Percentiles rank a stretch among this genome's conserved stretches.
These are phyloP conservation scores for Pelosia muscerda DNA, from an alignment of 2,888 invertebrate genomes.

Conservation along the genomic window DNA sequence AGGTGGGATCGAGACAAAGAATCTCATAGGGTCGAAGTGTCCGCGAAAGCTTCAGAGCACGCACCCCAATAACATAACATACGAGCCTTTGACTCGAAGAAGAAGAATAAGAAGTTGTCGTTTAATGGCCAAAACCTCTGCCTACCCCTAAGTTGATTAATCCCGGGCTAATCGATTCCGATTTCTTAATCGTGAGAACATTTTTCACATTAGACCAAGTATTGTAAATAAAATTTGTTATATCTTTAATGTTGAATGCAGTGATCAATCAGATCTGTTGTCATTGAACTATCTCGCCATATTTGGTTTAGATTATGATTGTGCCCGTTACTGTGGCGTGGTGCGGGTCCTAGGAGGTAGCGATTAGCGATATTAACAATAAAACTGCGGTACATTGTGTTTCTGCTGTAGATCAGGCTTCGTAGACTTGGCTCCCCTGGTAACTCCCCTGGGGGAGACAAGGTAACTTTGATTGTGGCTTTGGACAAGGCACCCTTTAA, in stretches of 20 bases:
- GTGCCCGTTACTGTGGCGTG: slow-evolving; percentile 44
- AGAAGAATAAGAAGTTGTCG: no score
- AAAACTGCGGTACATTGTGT: not conserved
- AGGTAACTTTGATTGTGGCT: no score
- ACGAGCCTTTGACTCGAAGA: no score
- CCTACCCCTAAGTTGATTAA: not conserved
- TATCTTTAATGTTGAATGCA: slow-evolving; percentile 24
- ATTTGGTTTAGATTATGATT: slow-evolving; percentile 56
- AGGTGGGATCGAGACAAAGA: no score
- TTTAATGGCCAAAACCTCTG: not conserved
- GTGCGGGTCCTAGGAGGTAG: slow-evolving; percentile 17
- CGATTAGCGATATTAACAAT: not conserved
- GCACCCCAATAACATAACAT: no score
- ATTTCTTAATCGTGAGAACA: slow-evolving; percentile 10
- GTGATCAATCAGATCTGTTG: slow-evolving; percentile 57
- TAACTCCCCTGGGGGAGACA: no score
- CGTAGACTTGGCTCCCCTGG: no score
- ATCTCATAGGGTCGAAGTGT: no score
- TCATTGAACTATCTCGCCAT: slow-evolving; percentile 60
- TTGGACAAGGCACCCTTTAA: no score
- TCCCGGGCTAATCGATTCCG: not conserved
- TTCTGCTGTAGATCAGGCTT: no score
- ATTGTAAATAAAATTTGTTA: slow-evolving; percentile 14
- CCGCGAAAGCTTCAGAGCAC: no score
- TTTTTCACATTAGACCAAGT: not conserved